These are phyloP conservation scores for Kryphioiulus occultus DNA, from an alignment of 2,888 invertebrate genomes.

Conservation along the genomic window DNA sequence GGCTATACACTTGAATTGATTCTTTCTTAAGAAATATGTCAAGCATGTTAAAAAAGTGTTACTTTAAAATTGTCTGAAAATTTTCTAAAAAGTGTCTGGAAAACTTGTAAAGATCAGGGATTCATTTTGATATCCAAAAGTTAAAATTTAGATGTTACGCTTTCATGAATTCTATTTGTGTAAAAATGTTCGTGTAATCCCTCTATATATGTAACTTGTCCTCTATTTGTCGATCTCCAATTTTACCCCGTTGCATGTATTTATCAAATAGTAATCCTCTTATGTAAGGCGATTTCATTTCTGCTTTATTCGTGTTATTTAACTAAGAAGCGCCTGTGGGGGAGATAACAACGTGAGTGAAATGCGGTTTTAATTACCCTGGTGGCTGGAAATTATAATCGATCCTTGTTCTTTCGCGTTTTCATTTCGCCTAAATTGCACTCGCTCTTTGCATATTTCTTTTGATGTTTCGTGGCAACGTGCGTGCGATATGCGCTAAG, in stretches of 20 bases:
- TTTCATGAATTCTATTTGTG: too few species aligned
- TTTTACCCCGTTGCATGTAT: neutral
- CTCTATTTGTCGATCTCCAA: neutral
- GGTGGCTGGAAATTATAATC: neutral
- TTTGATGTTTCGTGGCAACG: neutral
- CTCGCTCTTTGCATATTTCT: neutral
- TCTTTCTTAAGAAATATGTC: too few species aligned
- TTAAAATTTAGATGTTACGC: too few species aligned
- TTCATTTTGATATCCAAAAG: too few species aligned
- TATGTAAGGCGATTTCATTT: neutral
- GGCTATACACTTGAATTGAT: too few species aligned
- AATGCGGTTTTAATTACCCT: conserved; percentile 2
- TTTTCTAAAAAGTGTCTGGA: too few species aligned
- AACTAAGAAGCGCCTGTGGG: neutral
- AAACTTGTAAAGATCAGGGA: too few species aligned
- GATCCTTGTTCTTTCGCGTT: neutral
- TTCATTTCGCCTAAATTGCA: neutral
- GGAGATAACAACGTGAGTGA: neutral
- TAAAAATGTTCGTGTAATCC: too few species aligned
- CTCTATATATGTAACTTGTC: too few species aligned
- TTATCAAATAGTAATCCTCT: neutral
- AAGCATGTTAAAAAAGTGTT: too few species aligned
- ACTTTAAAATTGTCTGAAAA: too few species aligned
- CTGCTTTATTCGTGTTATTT: neutral
- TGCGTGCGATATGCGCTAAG: neutral